phyloP scores from a whole-genome alignment of 2,888 invertebrate genomes.

The Pegoplata infirma region DNA sequence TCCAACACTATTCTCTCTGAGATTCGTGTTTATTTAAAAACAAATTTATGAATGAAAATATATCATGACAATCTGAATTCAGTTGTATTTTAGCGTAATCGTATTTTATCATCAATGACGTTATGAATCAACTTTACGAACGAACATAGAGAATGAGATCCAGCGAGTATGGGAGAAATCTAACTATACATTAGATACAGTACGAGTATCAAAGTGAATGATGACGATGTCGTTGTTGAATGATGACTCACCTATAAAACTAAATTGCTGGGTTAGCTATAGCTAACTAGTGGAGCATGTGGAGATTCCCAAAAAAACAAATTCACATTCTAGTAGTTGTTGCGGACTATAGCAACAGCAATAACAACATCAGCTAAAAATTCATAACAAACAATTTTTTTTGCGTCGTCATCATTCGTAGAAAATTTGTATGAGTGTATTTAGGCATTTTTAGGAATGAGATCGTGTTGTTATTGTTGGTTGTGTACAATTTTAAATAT shows the following conservation, averaged over 20 bases:
- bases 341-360: constrained; percentile 12
- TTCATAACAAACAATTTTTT: constrained; percentile 65
- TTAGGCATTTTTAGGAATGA: constrained; percentile 54
- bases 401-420: constrained; percentile 72
- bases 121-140: too few species aligned
- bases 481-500: background rate
- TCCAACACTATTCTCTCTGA: background rate
- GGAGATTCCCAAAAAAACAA: constrained; percentile 63
- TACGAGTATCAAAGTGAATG: constrained; percentile 19
- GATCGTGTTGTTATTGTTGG: constrained; percentile 13
- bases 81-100: constrained; percentile 6
- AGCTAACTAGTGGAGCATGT: constrained; percentile 34
- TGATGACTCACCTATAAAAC: constrained; percentile 23
- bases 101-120: constrained; percentile 30
- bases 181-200: background rate
- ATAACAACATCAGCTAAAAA: constrained; percentile 58
- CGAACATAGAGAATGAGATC: too few species aligned
- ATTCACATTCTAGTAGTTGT: constrained; percentile 23
- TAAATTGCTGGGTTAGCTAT: constrained; percentile 11
- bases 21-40: background rate
- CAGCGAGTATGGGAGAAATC: background rate
- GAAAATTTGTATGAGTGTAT: constrained; percentile 71
- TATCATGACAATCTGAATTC: background rate
- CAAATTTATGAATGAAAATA: constrained; percentile 41
- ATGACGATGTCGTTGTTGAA: constrained; percentile 17